These are phyloP conservation scores for silkworm (Bombyx mori) DNA, from an alignment of 1,140 invertebrate species.

Conservation along the genomic window DNA sequence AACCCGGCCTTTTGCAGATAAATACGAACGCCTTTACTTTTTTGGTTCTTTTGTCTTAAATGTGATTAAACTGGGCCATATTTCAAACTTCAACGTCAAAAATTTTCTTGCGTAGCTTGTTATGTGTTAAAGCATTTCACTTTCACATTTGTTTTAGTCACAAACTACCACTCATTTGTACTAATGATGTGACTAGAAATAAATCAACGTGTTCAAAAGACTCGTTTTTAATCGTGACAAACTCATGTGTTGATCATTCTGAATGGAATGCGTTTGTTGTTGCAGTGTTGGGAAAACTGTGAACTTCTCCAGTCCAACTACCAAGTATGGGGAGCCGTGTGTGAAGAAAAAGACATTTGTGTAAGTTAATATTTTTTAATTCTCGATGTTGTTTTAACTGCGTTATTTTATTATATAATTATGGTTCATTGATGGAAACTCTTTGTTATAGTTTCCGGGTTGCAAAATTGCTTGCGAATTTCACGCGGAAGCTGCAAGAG, in stretches of 20 bases:
- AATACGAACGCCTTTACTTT: constrained; percentile 28
- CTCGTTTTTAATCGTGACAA: constrained; percentile 24
- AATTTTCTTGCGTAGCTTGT: constrained; percentile 18
- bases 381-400: no score
- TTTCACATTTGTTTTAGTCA: constrained; percentile 29
- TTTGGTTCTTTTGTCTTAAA: no score
- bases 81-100: no score
- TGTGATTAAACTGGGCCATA: no score
- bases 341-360: constrained; percentile 78
- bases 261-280: constrained; percentile 57
- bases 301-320: constrained; percentile 82
- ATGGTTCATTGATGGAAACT: no score
- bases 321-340: constrained; percentile 79
- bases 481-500: constrained; percentile 73
- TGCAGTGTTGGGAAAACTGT: constrained; percentile 87
- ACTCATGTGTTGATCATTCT: constrained; percentile 18
- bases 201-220: constrained; percentile 29
- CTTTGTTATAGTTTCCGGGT: constrained; percentile 74
- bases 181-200: constrained; percentile 29
- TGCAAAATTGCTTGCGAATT: constrained; percentile 79
- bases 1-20: constrained; percentile 9
- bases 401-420: neutral
- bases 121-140: constrained; percentile 21
- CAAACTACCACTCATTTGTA: constrained; percentile 23
- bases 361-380: constrained; percentile 69